Evolutionary conservation across 2,888 invertebrate genomes (phyloP), one percentile per base, ranked within the genome.

Genomic region (Drosophila sordidula): DNA sequence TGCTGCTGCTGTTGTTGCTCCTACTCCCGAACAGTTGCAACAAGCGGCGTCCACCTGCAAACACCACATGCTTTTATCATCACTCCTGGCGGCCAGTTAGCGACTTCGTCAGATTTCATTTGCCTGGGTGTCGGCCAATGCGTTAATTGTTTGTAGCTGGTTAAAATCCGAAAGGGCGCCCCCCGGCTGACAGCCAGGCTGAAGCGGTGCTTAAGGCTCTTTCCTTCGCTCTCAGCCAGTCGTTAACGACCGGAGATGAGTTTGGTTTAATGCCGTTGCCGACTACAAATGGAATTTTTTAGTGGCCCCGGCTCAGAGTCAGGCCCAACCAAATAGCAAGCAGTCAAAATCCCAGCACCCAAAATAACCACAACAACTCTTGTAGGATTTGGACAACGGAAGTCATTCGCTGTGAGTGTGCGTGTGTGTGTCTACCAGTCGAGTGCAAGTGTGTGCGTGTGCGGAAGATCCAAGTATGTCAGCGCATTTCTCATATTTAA

Each of bases 231-330:
- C 66, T 80, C 78, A 65, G 68, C 73, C 76, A 78, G 85, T 85
- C 85, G 82, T 85, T 85, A 85, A 87, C 78, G 85, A 87, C 87
- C 86, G 85, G 85, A 85, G 87, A 85, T 85, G 85, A 85, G 85
- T 85, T 85, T 82, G 85, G 85, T 82, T 87, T 85, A 85, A 87
- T 85, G 85, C 82, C 78, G 80, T 80, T 85, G 83, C 78, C 76
- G 86, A 73, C 87, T 82, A 82, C 85, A 85, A 85, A 85, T 85
- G 85, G 87, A 85, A 85, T 85, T 85, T 87, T 85, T 85, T 85
- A 87, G 86, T 87, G 75, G 78, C 62, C 55, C 45, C 49, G 49
- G 52, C 66, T 52, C 36, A 44, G 36, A 34, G 34, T 57, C 25
- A 34, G 14, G 14, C 46, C 25, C 26, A 9, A 38, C 32, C 47